Evolutionary conservation across 2,888 invertebrate genomes (phyloP), one percentile per base, ranked within the genome.

Genomic region (Ornithoptera priamus): DNA sequence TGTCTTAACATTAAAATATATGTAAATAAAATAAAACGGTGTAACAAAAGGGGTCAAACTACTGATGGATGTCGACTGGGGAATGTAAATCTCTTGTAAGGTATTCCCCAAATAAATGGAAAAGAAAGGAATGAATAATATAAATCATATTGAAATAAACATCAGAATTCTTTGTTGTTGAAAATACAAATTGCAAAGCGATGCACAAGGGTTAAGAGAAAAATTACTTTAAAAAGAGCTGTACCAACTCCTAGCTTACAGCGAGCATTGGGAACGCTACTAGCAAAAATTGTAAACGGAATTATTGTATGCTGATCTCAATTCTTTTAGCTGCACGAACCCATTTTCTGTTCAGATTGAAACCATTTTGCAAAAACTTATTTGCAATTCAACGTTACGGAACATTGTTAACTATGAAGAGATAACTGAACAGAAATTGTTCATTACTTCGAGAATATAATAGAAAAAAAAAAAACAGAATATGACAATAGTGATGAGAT

Each of bases 261-360:
- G 22, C 22, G 57, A n/a, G 57, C 57, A 58, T 22, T 58, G 10
- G 22, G 22, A 22, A 20, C 15, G 57, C 10, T 58, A 15, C 57
- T 20, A 57, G 12, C 20, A 20, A 57, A 57, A 57, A 57, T 20
- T 57, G 20, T 57, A 58, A 20, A 58, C 22, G 57, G 22, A 58
- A 58, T 58, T 58, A 15, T 58, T 58, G 20, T 56, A 20, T 22
- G 20, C 24, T 58, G 57, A 58, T 58, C 57, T 58, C 57, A 22
- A 58, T 58, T 22, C 57, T 58, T 58, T 22, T 58, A 24, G 57
- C 12, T 58, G 22, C 22, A 24, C n/a, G 22, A 22, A 58, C 15
- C 57, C 22, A 22, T 12, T 58, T 58, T n/a, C 22, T 8, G 57
- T 12, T 58, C 57, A 22, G 22, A 58, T 58, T 58, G 57, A 58